phyloP scores from a whole-genome alignment of 2,113 vertebrate species.

The Cyanoderma ruficeps region DNA sequence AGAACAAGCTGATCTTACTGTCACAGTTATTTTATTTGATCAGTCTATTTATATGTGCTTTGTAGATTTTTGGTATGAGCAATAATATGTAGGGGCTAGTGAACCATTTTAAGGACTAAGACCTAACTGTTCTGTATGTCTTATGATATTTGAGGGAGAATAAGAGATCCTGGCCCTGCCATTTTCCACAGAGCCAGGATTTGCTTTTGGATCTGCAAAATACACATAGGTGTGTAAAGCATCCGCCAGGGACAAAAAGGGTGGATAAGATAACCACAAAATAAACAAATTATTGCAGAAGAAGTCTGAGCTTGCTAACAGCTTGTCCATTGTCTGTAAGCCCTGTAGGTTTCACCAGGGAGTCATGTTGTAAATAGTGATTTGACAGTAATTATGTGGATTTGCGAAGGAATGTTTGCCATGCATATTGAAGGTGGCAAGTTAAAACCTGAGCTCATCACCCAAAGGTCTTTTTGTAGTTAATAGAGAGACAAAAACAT shows the following conservation, averaged over 20 bases:
- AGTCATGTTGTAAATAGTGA: not conserved
- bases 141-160: not conserved
- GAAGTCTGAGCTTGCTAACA: not conserved
- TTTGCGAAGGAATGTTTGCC: conserved; percentile 50
- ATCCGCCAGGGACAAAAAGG: not conserved
- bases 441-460: conserved; percentile 42
- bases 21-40: conserved; percentile 13
- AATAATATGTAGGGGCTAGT: not conserved
- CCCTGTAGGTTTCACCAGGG: not conserved
- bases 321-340: conserved; percentile 32
- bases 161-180: not conserved
- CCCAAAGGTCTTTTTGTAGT: not conserved
- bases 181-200: not conserved
- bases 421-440: conserved; percentile 23
- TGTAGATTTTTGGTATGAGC: not conserved
- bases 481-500: conserved; percentile 8
- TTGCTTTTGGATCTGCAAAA: not conserved
- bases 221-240: not conserved
- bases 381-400: conserved; percentile 49
- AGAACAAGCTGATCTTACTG: conserved; percentile 1
- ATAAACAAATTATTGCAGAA: not conserved
- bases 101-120: not conserved
- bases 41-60: conserved; percentile 34
- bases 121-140: not conserved
- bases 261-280: not conserved